Evolutionary conservation across 2,888 invertebrate genomes (phyloP).

Genomic region (Meganola albula): DNA sequence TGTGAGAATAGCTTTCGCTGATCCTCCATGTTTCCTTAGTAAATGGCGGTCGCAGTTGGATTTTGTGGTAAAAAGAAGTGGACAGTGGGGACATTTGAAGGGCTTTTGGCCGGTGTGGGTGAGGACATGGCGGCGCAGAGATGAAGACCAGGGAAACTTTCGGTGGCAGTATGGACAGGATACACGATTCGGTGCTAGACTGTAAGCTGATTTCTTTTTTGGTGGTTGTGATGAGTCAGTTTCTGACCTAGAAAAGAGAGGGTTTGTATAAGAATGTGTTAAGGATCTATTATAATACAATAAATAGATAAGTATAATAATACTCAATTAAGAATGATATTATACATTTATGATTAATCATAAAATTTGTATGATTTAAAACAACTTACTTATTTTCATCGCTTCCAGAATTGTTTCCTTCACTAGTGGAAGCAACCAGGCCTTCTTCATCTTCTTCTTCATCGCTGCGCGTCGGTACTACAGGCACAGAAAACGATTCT

Average conservation of each 20-base stretch:
- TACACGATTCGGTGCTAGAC: conserved; percentile 95
- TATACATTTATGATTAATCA: no score
- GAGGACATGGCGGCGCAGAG: conserved; percentile 93
- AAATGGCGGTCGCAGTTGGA: conserved; percentile 98
- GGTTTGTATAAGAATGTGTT: not conserved
- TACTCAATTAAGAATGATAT: no score
- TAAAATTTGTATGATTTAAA: not conserved
- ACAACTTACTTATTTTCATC: conserved; percentile 84
- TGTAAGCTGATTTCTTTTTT: conserved; percentile 96
- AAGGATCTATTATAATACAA: no score
- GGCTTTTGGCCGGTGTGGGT: conserved; percentile 98
- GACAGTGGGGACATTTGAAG: conserved; percentile 95
- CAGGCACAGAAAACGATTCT: conserved; percentile 86
- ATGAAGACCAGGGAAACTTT: conserved; percentile 98
- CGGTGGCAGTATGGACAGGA: conserved; percentile 95
- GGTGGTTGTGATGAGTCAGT: conserved; percentile 77
- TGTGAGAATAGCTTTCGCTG: conserved; percentile 63
- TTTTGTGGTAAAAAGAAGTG: conserved; percentile 96
- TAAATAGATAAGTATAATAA: no score
- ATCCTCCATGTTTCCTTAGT: conserved; percentile 86
- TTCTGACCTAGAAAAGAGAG: conserved; percentile 77
- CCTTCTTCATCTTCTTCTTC: conserved; percentile 88
- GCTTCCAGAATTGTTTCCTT: conserved; percentile 89
- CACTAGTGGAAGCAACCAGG: conserved; percentile 88
- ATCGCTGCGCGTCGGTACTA: conserved; percentile 69